Evolutionary conservation across 30 jellyfish, hydroid and myxozoan species (phyloP), one percentile per base, ranked within the genome.

Genomic region (Pelagia noctiluca): DNA sequence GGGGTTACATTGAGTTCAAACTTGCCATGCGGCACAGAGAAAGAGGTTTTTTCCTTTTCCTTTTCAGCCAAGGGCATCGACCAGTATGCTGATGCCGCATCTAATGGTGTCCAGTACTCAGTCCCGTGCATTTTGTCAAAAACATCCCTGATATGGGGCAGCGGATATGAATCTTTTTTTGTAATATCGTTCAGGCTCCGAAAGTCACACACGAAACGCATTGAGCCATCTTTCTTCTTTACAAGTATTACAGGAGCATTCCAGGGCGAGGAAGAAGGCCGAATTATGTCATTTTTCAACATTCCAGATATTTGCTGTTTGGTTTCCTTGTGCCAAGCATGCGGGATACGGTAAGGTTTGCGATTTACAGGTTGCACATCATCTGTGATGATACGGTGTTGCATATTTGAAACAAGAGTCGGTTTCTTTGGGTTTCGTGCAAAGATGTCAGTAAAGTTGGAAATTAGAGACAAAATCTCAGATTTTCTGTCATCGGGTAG

Each of bases 241-340:
- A 74, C 86, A 10, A 74, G 82, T 26, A 74, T 74, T 23, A 74
- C 50, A 10, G 86, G 86, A 3, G 86, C 82, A 48, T 74, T 74
- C 86, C 86, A 38, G 47, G 86, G 82, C 36, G 69, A 74, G 23
- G 86, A 74, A 21, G 84, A 60, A 2, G 89, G 89, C 84, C 88
- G 67, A 21, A 62, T 78, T 8, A 78, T 61, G 60, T 62, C 87
- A 28, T 62, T 76, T 7, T 76, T 11, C 64, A 76, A 65, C 88
- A 76, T 76, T 26, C 13, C 57, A 8, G 24, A 13, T 4, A 78
- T 78, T 61, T 78, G 89, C 5, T 37, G 24, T 8, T 57, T 76
- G 37, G 36, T 31, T 78, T 61, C 89, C n/a, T n/a, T n/a, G 38
- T 78, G 7, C 84, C 82, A 65, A 42, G 82, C 84, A 21, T 61